phyloP scores from a whole-genome alignment of 2,113 vertebrate species.

The Gorilla gorilla region DNA sequence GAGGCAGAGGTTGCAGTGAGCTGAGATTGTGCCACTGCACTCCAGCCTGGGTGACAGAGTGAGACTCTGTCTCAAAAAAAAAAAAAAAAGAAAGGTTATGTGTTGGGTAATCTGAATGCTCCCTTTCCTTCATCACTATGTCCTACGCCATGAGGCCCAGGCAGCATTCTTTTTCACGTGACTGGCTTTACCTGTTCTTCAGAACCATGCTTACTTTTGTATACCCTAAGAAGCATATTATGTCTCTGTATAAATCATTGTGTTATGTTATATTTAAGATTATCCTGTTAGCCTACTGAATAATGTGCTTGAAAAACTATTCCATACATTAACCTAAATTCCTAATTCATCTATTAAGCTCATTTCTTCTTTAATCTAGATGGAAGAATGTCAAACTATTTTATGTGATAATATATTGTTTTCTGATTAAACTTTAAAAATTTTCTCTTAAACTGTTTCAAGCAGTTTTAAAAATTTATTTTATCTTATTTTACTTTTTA shows the following conservation, averaged over 20 bases:
- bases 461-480: background rate
- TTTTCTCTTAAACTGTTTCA: background rate
- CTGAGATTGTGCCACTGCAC: too few species aligned
- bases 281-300: background rate
- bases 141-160: background rate
- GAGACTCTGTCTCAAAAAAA: too few species aligned
- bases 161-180: background rate
- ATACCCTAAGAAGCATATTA: background rate
- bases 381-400: background rate
- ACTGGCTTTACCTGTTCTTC: background rate
- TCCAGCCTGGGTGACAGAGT: too few species aligned
- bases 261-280: background rate
- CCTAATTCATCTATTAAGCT: background rate
- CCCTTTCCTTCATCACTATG: background rate
- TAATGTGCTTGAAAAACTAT: slow-evolving; percentile 18
- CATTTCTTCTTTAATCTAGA: background rate
- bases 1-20: too few species aligned
- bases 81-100: background rate
- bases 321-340: background rate
- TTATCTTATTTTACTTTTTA: background rate
- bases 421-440: background rate
- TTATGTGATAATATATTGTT: background rate
- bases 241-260: background rate
- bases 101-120: background rate
- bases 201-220: background rate